A percentile compares a stretch with the other conserved stretches of the same genome.
Evolutionary conservation across 1,140 invertebrate genomes (phyloP).

Genomic region (Hirudo medicinalis): DNA sequence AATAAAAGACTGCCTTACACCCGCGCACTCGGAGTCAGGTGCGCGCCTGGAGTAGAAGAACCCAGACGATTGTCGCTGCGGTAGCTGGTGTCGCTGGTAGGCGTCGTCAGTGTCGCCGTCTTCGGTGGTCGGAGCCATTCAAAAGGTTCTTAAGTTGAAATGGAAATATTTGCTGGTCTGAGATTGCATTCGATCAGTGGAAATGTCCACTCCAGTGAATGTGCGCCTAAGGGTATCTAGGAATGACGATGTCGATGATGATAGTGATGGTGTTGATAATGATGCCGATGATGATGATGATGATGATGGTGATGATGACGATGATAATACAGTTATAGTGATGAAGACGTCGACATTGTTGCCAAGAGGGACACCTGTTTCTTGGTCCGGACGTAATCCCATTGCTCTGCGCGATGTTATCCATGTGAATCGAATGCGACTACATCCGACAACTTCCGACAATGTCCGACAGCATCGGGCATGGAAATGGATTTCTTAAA

Average conservation of each 20-base stretch:
- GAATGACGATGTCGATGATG: background rate
- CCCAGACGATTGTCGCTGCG: no score
- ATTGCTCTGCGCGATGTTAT: background rate
- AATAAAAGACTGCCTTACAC: no score
- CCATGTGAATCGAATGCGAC: background rate
- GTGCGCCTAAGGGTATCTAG: background rate
- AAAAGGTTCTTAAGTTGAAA: background rate
- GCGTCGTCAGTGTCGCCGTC: background rate
- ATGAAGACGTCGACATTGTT: background rate
- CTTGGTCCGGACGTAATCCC: background rate
- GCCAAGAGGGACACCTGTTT: background rate
- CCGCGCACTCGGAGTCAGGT: no score
- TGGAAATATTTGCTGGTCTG: no score
- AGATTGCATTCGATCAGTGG: background rate
- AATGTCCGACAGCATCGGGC: background rate
- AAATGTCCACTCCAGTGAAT: background rate
- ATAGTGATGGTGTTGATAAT: background rate
- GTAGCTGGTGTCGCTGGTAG: no score
- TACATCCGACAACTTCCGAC: background rate
- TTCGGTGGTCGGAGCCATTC: background rate
- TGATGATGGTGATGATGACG: background rate
- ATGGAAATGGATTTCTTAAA: no score
- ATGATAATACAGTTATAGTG: background rate
- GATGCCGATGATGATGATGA: background rate
- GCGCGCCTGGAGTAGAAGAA: no score